Conservation (phyloP, 2,888 invertebrate species). For the Polydrusus tereticollis region DNA sequence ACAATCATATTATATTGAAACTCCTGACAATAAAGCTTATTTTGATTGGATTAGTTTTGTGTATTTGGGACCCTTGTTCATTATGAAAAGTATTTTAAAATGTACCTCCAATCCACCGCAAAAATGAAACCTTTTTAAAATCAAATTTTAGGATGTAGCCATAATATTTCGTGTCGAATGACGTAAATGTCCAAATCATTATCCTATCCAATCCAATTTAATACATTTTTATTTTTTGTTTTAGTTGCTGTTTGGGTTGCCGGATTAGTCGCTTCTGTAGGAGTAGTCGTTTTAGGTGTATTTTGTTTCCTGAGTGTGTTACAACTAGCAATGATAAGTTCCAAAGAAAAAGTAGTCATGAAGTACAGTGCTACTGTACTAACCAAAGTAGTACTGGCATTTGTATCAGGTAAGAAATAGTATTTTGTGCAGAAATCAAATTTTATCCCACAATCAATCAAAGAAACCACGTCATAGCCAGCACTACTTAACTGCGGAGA, state of each 20-base stretch:
- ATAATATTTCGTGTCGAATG: too few relatives aligned
- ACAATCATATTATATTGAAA: too few relatives aligned
- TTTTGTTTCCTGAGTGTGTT: conserved; percentile 85
- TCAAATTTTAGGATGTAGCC: too few relatives aligned
- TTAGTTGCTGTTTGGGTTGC: conserved; percentile 86
- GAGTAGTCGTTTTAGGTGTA: conserved; percentile 80
- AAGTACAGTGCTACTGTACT: conserved; percentile 84
- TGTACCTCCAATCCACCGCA: too few relatives aligned
- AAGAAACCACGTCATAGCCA: too few relatives aligned
- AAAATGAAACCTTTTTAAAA: too few relatives aligned
- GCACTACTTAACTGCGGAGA: too few relatives aligned
- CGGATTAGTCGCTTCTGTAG: conserved; percentile 83
- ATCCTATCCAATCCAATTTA: not conserved
- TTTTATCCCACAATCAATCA: too few relatives aligned
- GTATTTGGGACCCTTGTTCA: too few relatives aligned
- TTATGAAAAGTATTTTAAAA: too few relatives aligned
- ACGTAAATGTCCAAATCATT: not conserved
- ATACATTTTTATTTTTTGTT: conserved; percentile 19
- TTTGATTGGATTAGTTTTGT: too few relatives aligned
- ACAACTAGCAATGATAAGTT: conserved; percentile 89
- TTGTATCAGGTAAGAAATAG: conserved; percentile 78
- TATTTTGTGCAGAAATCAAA: not conserved
- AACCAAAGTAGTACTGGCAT: conserved; percentile 82
- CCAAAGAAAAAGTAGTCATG: conserved; percentile 83
- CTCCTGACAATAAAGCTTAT: too few relatives aligned